Conservation (phyloP, 1,140 invertebrate genomes). For the Phortica variegata region DNA sequence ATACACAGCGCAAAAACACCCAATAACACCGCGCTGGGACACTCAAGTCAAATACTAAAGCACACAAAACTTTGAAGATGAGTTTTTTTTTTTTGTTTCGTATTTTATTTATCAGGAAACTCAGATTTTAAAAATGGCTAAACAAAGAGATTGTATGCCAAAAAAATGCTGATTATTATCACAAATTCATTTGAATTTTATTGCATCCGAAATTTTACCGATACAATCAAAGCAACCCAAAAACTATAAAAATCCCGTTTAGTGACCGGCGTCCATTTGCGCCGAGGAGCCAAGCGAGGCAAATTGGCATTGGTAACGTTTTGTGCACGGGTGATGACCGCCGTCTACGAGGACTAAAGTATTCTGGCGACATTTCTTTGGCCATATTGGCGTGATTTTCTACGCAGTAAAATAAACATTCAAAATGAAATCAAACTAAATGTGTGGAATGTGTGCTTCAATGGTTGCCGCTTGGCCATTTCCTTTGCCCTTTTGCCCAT, state of each 20-base stretch:
- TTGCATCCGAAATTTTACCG: constrained; percentile 52
- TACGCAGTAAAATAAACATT: constrained; percentile 56
- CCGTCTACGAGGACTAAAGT: constrained; percentile 12
- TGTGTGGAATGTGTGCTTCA: constrained; percentile 20
- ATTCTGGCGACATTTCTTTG: constrained; percentile 33
- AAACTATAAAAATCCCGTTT: constrained; percentile 43
- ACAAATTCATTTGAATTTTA: constrained; percentile 56
- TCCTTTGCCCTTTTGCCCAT: constrained; percentile 11
- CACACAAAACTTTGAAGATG: background rate
- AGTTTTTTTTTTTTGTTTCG: background rate
- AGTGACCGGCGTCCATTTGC: background rate
- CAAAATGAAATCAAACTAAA: constrained; percentile 56
- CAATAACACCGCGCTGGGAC: background rate
- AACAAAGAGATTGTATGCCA: constrained; percentile 30
- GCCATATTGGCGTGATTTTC: constrained; percentile 56
- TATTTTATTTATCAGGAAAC: background rate
- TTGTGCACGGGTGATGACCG: constrained; percentile 1
- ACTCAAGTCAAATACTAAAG: background rate
- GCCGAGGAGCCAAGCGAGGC: constrained; percentile 16
- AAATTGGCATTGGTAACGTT: background rate
- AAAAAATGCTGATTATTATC: constrained; percentile 56
- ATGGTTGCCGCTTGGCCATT: background rate
- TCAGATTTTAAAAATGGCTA: background rate
- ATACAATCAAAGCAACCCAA: constrained; percentile 45
- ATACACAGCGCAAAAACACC: background rate